Conservation (phyloP, 2,113 vertebrate genomes). For the Potamarius usumacintae region DNA sequence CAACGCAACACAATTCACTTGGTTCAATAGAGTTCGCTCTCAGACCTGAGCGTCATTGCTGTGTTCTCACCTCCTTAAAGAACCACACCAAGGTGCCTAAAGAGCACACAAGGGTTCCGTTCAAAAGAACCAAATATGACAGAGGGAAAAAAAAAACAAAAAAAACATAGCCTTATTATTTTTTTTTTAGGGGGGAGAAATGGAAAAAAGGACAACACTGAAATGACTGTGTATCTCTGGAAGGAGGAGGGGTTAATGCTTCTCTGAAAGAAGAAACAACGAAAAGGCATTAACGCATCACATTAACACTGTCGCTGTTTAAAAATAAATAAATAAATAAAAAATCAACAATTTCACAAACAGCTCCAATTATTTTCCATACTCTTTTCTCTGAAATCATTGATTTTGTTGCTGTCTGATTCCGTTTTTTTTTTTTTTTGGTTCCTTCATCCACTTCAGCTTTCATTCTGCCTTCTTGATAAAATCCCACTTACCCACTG, state of each 20-base stretch:
- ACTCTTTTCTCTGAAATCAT: not conserved
- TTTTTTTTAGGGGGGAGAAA: not conserved
- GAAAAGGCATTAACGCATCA: not conserved
- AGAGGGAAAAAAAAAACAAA: not conserved
- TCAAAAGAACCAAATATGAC: not conserved
- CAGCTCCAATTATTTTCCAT: not conserved
- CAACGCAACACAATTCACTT: not conserved
- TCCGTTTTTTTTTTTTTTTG: not conserved
- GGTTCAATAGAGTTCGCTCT: no score
- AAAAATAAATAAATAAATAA: not conserved
- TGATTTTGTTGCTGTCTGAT: not conserved
- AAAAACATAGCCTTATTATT: not conserved
- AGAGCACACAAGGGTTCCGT: not conserved
- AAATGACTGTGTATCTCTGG: not conserved
- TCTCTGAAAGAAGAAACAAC: not conserved
- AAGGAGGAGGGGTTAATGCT: not conserved
- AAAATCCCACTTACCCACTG: constrained; percentile 82
- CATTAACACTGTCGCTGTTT: not conserved
- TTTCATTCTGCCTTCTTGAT: not conserved
- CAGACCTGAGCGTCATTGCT: no score
- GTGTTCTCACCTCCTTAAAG: no score
- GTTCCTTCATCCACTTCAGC: not conserved
- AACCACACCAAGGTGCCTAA: not conserved
- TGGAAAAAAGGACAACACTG: not conserved
- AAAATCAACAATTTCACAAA: not conserved